phyloP scores from a whole-genome alignment of 2,797 vertebrate genomes.

The Lepidocolaptes lacrymiger region DNA sequence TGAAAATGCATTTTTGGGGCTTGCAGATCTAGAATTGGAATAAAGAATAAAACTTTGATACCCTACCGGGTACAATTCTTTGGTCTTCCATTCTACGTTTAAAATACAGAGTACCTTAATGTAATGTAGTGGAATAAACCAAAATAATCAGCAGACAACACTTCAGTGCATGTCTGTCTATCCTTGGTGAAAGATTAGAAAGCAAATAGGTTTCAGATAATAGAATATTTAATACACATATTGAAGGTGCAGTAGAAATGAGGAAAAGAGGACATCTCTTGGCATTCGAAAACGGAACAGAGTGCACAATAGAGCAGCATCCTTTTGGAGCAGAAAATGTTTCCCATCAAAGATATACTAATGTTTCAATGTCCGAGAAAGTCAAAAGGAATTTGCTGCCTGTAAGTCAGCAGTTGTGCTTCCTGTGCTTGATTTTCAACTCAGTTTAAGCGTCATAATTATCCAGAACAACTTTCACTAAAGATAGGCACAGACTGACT shows the following conservation, averaged over 20 bases:
- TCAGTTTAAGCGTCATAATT: neutral
- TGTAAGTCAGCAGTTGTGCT: neutral
- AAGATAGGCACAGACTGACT: neutral
- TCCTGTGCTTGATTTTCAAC: neutral
- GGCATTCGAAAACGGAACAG: neutral
- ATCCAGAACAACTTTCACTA: neutral
- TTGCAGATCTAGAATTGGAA: neutral
- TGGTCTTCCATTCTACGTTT: neutral
- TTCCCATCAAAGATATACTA: too few species aligned
- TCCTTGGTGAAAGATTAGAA: neutral
- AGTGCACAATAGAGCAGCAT: accelerated
- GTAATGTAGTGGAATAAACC: neutral
- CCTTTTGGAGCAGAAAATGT: neutral
- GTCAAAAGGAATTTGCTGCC: neutral
- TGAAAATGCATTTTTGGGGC: neutral
- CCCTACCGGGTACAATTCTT: neutral
- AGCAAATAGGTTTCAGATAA: neutral
- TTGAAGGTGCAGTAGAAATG: neutral
- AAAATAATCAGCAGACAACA: neutral
- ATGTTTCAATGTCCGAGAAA: neutral
- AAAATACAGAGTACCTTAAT: neutral
- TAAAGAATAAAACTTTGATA: neutral
- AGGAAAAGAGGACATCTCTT: neutral
- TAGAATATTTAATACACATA: neutral
- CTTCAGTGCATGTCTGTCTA: neutral